Base-by-base conservation (phyloP, 2,888 invertebrate genomes). In the Unio pictorum region DNA sequence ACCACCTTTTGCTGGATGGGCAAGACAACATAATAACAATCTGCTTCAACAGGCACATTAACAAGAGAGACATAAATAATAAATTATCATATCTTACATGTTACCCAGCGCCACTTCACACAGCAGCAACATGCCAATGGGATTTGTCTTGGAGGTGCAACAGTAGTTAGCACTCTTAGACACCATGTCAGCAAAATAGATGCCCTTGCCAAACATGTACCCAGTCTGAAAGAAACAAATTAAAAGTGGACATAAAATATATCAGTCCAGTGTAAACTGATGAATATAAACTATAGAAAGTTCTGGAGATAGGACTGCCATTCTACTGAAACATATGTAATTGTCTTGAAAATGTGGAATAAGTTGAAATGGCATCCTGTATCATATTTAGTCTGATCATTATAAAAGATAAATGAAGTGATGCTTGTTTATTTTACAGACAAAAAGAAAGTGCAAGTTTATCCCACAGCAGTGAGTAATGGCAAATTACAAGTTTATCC, bases 101-200 rank as follows among this genome's bases (percentile, higher is more conserved):
- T 95, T 94, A 61, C 99, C 99, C 4, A 99, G 92, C 1, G 99
- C 98, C 5, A 91, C 98, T 88, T 99, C 99, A 88, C 97, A 98
- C 0, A 99, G 92, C 84, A 99, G 87, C 91, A 99, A 87, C 59
- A 98, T 90, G 54, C 98, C 99, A n/a, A 93, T 93, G 0, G 94
- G 93, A 88, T 93, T 94, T 30, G 88, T 84, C 18, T 91, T 91
- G 79, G 91, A 93, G 3, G 97, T 95, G 87, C 93, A 93, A 91
- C 98, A 99, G 90, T 98, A 99, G 91, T 98, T 98, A 15, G 98
- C 98, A 0, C 97, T 97, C 90, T 99, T 99, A 11, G 97, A 96
- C 2, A 98, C 98, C 97, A 98, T 98, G 90, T 99, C 99, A 17
- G 98, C 98, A 91, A 99, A 98, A 91, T 98, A 98, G 70, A 92